A percentile compares a stretch with the other conserved stretches of the same genome.
Conservation (phyloP, 2,113 vertebrate genomes). For the Pomatostomus ruficeps region DNA sequence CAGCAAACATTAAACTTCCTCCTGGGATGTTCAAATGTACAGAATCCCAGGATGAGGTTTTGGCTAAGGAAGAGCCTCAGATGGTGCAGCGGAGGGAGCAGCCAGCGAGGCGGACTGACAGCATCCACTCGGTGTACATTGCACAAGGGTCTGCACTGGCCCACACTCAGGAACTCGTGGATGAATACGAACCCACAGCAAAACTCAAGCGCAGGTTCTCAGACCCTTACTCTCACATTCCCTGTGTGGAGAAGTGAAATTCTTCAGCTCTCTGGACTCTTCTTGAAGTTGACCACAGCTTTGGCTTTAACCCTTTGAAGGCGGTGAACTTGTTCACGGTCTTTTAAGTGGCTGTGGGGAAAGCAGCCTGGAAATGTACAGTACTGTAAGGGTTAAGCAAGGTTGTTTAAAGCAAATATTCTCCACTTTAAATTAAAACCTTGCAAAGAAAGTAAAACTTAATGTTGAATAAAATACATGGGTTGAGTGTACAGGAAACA, state of each 20-base stretch:
- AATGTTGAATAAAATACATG: background rate
- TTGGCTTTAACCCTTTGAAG: background rate
- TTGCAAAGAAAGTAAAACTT: background rate
- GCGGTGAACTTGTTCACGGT: background rate
- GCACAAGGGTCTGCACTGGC: slow-evolving; percentile 44
- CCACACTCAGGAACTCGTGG: slow-evolving; percentile 19
- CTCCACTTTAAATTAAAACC: slow-evolving; percentile 20
- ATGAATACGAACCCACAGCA: background rate
- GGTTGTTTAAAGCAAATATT: background rate
- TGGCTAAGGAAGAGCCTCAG: background rate
- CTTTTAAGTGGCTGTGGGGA: background rate
- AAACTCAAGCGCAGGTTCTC: slow-evolving; percentile 83
- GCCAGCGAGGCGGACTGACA: slow-evolving; percentile 79
- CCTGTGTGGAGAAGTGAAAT: slow-evolving; percentile 27
- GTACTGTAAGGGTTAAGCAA: slow-evolving; percentile 21
- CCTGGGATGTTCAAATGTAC: slow-evolving; percentile 65
- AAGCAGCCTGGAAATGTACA: background rate
- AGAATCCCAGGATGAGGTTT: background rate
- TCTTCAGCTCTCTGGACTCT: background rate
- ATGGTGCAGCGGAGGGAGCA: slow-evolving; percentile 69
- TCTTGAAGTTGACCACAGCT: background rate
- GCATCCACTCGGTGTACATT: slow-evolving; percentile 83
- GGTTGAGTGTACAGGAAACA: background rate
- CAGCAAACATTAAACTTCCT: slow-evolving; percentile 82
- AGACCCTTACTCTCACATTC: slow-evolving; percentile 75